Conservation (phyloP, 2,113 vertebrate genomes). For the Pteruthius melanotis region DNA sequence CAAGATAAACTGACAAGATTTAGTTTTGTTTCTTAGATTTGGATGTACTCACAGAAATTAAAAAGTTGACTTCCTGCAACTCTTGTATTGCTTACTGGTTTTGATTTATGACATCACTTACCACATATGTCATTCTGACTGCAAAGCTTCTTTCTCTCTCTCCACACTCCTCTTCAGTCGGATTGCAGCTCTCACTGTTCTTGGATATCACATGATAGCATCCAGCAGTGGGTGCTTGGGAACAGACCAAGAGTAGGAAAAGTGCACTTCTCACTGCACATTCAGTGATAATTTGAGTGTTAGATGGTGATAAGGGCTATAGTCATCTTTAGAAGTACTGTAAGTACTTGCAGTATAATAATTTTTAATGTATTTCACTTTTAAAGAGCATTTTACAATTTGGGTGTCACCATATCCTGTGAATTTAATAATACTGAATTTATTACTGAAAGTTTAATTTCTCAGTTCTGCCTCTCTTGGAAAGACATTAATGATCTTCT, state of each 20-base stretch:
- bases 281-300: not conserved
- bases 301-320: not conserved
- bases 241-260: not conserved
- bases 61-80: not conserved
- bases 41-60: not conserved
- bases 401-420: not conserved
- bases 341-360: not conserved
- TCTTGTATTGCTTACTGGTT: not conserved
- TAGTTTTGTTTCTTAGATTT: not conserved
- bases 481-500: not conserved
- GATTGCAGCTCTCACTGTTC: not conserved
- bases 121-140: fast-evolving
- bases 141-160: not conserved
- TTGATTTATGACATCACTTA: not conserved
- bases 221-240: not conserved
- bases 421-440: not conserved
- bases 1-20: not conserved
- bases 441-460: not conserved
- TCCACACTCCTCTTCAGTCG: not conserved
- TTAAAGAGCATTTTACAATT: not conserved
- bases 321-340: not conserved
- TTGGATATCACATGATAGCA: not conserved
- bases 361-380: not conserved
- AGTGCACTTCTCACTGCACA: not conserved
- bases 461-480: not conserved